Evolutionary conservation across 2,888 invertebrate species (phyloP).

Genomic region (Agrotis puta): DNA sequence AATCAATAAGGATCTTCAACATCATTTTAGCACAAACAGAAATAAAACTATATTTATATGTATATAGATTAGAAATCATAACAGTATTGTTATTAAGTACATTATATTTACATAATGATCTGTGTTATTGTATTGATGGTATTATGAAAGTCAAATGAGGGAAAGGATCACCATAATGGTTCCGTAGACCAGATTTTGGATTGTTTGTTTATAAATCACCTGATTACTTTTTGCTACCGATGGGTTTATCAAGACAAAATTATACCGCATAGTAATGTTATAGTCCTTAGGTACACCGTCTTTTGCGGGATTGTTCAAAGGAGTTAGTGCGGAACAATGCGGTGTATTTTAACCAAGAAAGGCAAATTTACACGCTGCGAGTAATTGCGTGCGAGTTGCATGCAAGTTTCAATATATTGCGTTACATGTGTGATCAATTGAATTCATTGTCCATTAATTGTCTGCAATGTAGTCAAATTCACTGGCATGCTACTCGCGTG

Average conservation of each 20-base stretch:
- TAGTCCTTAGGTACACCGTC: no score
- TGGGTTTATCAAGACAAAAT: neutral
- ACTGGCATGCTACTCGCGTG: no score
- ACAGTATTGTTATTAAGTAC: constrained; percentile 31
- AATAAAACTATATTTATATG: neutral
- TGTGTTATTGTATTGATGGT: constrained; percentile 36
- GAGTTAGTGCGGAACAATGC: no score
- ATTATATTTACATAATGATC: constrained; percentile 49
- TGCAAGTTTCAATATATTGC: no score
- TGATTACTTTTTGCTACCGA: constrained; percentile 40
- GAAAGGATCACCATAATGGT: constrained; percentile 42
- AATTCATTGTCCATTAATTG: no score
- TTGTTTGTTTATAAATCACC: constrained; percentile 51
- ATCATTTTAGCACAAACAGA: neutral
- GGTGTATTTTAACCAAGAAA: no score
- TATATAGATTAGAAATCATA: constrained; percentile 31
- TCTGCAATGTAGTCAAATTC: no score
- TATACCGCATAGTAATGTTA: neutral
- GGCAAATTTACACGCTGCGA: no score
- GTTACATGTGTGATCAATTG: no score
- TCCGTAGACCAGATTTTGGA: constrained; percentile 37
- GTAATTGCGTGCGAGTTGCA: no score
- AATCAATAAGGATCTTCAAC: neutral
- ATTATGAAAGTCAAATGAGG: constrained; percentile 56
- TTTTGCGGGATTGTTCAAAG: no score